Conservation (phyloP, 2,113 vertebrate species). For the Rhinichthys klamathensis region DNA sequence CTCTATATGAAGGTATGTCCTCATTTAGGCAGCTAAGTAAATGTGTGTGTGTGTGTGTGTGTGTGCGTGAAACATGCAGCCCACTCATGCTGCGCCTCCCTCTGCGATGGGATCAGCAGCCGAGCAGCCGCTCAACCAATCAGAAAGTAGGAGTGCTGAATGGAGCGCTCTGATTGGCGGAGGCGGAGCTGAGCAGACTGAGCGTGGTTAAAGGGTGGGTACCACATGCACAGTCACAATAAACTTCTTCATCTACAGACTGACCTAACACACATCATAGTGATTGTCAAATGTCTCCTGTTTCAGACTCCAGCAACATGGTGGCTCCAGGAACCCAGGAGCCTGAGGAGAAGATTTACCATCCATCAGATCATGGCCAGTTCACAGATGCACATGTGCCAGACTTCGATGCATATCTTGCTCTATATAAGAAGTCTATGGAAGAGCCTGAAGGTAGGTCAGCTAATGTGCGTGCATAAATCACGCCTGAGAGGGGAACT, state of each 20-base stretch:
- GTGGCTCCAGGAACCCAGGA: conserved; percentile 69
- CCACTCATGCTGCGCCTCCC: conserved; percentile 53
- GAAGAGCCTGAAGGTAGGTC: conserved; percentile 80
- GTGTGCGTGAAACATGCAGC: conserved; percentile 3
- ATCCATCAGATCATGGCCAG: conserved; percentile 66
- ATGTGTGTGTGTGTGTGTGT: neutral
- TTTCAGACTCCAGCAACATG: conserved; percentile 62
- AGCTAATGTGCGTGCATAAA: neutral
- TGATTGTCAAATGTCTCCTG: conserved; percentile 55
- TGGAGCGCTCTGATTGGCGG: conserved; percentile 65
- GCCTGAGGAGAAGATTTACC: conserved; percentile 65
- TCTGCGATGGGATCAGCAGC: conserved; percentile 70
- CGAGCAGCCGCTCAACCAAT: conserved; percentile 71
- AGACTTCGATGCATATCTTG: conserved; percentile 75
- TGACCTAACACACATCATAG: conserved; percentile 51
- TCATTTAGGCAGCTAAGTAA: neutral
- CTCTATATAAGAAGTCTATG: conserved; percentile 76
- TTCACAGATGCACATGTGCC: conserved; percentile 76
- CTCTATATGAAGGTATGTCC: neutral
- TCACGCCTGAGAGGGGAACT: neutral
- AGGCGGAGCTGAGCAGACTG: conserved; percentile 63
- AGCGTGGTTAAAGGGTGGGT: conserved; percentile 65
- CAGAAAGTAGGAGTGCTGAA: conserved; percentile 77
- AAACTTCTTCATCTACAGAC: conserved; percentile 50
- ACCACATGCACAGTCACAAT: conserved; percentile 54